Base-by-base conservation (phyloP, 2,888 invertebrate genomes). In the Piscicola geometra region DNA sequence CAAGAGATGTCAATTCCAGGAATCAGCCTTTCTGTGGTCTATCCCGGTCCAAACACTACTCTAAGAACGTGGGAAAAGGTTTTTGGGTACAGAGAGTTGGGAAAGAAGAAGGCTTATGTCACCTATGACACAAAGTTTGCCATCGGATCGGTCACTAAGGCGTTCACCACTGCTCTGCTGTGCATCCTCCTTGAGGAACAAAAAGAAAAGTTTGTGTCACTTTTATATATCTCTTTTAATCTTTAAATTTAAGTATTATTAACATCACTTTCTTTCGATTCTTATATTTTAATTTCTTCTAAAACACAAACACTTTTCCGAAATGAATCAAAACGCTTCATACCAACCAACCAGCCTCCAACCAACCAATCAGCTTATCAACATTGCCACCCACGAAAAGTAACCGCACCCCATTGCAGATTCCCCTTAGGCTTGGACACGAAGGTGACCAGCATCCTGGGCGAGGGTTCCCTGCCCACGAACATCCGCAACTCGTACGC, bases 121-220 rank as follows among this genome's bases (percentile, higher is more conserved):
- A 5, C 9, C 15, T 21, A 18, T 18, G 25, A 64, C 5, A 60
- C 56, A 21, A 56, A 73, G 30, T 73, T 73, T 64, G 73, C 73
- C 64, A 73, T 73, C 33, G 73, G 73, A 35, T 73, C 73, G 0
- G 21, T 73, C n/a, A 56, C 64, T 25, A 73, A 73, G 52, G 30
- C 73, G 12, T 73, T 73, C 56, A 50, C 64, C n/a, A 32, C 32
- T 21, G 9, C 73, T 12, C 60, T 73, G n/a, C n/a, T 73, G n/a
- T 52, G 36, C 28, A 73, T 73, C 33, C 41, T 73, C 25, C 64
- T 73, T 1, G 25, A 47, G 21, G 73, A 73, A 64, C 32, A 73
- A 28, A 32, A 32, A 35, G 64, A 73, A 15, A 73, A n/a, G 71
- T 71, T 52, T 15, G 47, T 70, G 0, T 35, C 41, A n/a, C 50